phyloP scores from a whole-genome alignment of 2,888 invertebrate species.

The Eumacrocentrus americanus region DNA sequence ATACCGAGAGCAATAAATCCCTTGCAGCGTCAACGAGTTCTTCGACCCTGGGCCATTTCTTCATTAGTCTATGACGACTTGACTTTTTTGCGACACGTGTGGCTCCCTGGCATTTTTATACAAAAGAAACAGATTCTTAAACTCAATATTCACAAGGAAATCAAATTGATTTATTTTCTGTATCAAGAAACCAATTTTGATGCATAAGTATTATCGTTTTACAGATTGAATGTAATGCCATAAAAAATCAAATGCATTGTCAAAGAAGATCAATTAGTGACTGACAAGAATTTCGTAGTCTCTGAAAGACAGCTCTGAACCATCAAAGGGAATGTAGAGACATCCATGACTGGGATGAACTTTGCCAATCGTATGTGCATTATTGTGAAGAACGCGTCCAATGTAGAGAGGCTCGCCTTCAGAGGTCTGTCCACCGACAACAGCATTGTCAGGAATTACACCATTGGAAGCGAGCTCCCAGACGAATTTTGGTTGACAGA shows the following conservation, averaged over 20 bases:
- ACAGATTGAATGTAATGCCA: no score
- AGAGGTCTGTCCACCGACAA: conserved; percentile 69
- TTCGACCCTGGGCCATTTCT: background rate
- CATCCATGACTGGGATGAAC: conserved; percentile 61
- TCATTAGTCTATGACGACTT: background rate
- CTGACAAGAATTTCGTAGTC: conserved; percentile 76
- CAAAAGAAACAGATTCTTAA: background rate
- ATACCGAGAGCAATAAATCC: background rate
- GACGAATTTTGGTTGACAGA: conserved; percentile 69
- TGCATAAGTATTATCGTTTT: no score
- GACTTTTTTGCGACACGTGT: no score
- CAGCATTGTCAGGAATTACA: conserved; percentile 69
- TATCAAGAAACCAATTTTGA: background rate
- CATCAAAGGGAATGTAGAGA: conserved; percentile 64
- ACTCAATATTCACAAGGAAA: background rate
- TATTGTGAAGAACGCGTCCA: conserved; percentile 72
- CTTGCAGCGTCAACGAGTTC: background rate
- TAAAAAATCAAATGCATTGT: no score
- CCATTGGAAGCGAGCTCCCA: conserved; percentile 72
- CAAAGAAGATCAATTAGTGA: no score
- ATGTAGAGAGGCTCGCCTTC: conserved; percentile 73
- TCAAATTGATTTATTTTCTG: background rate
- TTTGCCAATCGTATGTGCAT: conserved; percentile 74
- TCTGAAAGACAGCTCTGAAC: conserved; percentile 69
- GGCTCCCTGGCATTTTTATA: background rate